Evolutionary conservation across 2,888 invertebrate genomes (phyloP).

Genomic region (Heliconius hortense): DNA sequence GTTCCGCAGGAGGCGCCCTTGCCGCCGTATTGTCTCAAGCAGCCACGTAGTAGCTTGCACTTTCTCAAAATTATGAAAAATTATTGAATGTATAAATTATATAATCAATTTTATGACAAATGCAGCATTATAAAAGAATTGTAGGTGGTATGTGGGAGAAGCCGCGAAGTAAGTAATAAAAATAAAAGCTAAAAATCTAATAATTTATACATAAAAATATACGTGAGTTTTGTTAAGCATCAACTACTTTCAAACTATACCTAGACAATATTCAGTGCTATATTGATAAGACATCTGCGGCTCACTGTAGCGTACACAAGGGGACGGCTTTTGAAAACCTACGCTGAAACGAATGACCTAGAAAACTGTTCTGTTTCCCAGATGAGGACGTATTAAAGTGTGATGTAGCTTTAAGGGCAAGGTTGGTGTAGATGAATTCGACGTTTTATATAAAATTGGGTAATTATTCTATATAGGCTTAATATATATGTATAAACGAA

Average conservation of each 20-base stretch:
- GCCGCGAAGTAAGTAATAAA: too few species aligned
- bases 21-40: too few species aligned
- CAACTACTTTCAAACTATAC: not conserved
- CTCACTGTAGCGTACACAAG: constrained; percentile 37
- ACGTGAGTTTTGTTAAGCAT: not conserved
- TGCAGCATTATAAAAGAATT: too few species aligned
- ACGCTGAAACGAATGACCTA: constrained; percentile 46
- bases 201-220: too few species aligned
- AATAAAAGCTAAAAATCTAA: too few species aligned
- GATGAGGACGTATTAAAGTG: constrained; percentile 40
- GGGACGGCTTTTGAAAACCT: constrained; percentile 41
- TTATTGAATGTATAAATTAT: too few species aligned
- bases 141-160: too few species aligned
- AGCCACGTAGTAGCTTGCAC: too few species aligned
- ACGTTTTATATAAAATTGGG: constrained; percentile 8
- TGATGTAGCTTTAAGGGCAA: constrained; percentile 35
- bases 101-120: too few species aligned
- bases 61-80: too few species aligned
- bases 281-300: constrained; percentile 29
- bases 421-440: constrained; percentile 14
- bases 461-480: not conserved
- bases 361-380: constrained; percentile 44
- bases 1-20: too few species aligned
- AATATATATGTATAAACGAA: not conserved
- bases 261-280: not conserved